Conservation (phyloP, 2,113 vertebrate species). For the Tupaia chinensis region DNA sequence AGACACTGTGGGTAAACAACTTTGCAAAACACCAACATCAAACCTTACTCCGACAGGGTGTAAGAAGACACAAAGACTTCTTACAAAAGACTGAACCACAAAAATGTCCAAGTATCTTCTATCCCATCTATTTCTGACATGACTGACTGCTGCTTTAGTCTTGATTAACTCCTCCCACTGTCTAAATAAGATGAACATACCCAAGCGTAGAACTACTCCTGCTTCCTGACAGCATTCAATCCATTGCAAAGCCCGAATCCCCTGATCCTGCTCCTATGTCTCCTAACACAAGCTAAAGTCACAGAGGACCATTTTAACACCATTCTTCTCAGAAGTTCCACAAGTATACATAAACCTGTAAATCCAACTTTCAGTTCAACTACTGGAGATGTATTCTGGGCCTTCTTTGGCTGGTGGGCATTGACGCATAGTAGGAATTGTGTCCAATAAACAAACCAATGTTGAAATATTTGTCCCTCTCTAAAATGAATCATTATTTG, state of each 20-base stretch:
- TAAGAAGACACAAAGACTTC: neutral
- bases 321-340: neutral
- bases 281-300: neutral
- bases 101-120: neutral
- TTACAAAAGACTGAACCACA: neutral
- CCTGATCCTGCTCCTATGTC: neutral
- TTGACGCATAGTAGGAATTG: neutral
- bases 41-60: neutral
- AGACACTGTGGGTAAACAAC: neutral
- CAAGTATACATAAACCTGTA: neutral
- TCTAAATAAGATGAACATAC: neutral
- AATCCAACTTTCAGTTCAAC: neutral
- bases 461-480: neutral
- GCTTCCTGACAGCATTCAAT: neutral
- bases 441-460: neutral
- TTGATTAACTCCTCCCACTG: neutral
- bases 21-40: neutral
- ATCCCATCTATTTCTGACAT: too few species aligned
- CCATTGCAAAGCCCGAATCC: neutral
- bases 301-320: neutral
- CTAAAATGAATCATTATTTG: conserved; percentile 13
- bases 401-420: neutral
- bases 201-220: neutral
- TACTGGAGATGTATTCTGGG: neutral
- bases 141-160: neutral